These are phyloP conservation scores for Clarias gariepinus DNA, from an alignment of 2,113 vertebrate genomes.

Conservation along the genomic window DNA sequence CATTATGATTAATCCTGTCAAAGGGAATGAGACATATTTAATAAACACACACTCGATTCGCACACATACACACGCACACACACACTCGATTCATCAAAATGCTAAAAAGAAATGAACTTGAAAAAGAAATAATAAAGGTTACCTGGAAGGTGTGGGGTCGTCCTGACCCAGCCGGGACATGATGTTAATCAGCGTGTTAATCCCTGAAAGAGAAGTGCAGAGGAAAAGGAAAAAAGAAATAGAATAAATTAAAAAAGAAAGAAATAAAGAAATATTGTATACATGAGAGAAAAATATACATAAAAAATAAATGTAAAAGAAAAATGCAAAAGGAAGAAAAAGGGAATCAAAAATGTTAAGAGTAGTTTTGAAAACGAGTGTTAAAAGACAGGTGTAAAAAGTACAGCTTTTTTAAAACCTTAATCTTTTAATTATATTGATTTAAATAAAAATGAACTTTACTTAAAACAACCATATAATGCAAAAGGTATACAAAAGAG, in stretches of 20 bases:
- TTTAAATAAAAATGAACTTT: neutral
- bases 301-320: neutral
- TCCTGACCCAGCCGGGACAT: slow-evolving; percentile 99
- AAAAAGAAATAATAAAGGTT: slow-evolving; percentile 46
- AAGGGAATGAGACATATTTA: slow-evolving; percentile 28
- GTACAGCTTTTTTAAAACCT: too few species aligned
- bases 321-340: neutral
- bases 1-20: slow-evolving; percentile 96
- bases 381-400: neutral
- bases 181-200: slow-evolving; percentile 99
- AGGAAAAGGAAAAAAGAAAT: neutral
- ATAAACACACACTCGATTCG: neutral
- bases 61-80: neutral
- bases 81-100: neutral
- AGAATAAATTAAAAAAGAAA: neutral
- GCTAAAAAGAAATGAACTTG: neutral
- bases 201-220: slow-evolving; percentile 75
- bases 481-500: too few species aligned
- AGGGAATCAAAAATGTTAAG: neutral
- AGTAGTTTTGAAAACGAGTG: neutral
- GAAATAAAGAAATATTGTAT: neutral
- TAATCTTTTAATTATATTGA: too few species aligned
- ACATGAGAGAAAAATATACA: neutral
- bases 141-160: slow-evolving; percentile 97
- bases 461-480: too few species aligned